Percentiles rank a stretch among this genome's conserved stretches.
Evolutionary conservation across 2,797 vertebrate genomes (phyloP).

Genomic region (Cacajao melanocephalus): DNA sequence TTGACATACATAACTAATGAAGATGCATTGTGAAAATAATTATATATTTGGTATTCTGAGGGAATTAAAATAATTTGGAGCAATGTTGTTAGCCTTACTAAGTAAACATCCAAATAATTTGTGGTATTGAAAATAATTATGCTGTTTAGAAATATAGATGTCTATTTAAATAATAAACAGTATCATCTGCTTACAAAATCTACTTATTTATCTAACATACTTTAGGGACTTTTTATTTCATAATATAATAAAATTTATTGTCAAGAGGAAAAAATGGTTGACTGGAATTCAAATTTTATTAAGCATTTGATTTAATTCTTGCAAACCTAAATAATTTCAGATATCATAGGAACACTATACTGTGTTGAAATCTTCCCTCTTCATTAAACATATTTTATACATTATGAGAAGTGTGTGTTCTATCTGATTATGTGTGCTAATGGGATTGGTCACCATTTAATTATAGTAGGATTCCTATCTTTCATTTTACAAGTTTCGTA

Average conservation of each 20-base stretch:
- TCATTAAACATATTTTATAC: conserved; percentile 80
- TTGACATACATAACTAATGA: neutral
- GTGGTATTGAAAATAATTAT: neutral
- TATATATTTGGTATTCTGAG: neutral
- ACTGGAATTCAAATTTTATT: conserved; percentile 65
- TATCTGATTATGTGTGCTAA: neutral
- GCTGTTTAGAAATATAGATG: neutral
- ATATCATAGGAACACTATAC: neutral
- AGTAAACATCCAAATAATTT: neutral
- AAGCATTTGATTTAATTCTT: conserved; percentile 70
- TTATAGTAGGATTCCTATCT: conserved; percentile 69
- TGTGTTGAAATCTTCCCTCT: conserved; percentile 62
- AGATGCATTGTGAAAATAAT: neutral
- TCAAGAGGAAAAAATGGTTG: conserved; percentile 66
- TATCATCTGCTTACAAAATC: conserved; percentile 43
- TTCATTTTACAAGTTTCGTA: conserved; percentile 75
- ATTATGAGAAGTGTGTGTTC: conserved; percentile 69
- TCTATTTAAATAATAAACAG: neutral
- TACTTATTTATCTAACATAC: conserved; percentile 59
- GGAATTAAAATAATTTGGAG: neutral
- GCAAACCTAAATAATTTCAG: conserved; percentile 55
- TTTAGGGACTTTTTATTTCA: conserved; percentile 42
- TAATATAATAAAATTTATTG: conserved; percentile 70
- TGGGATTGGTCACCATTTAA: conserved; percentile 73
- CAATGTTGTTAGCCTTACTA: neutral